Conservation (phyloP, 2,797 vertebrate genomes). For the Sebastolobus alascanus region DNA sequence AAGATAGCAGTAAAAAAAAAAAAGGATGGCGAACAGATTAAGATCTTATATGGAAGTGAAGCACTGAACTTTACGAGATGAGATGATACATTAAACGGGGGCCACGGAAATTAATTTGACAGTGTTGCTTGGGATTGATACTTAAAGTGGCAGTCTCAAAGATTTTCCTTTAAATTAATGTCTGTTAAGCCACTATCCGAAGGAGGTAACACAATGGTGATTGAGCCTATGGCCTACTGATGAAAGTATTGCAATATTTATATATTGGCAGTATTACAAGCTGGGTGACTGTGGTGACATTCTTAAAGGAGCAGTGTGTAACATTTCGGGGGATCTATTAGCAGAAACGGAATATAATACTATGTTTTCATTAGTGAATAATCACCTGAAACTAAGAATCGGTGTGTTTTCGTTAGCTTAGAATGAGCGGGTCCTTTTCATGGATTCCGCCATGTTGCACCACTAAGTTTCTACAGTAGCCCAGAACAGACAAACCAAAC, state of each 20-base stretch:
- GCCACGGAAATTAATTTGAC: conserved; percentile 31
- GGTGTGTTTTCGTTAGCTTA: too few species aligned
- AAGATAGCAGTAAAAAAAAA: conserved; percentile 61
- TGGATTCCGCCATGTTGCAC: too few species aligned
- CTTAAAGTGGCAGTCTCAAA: not conserved
- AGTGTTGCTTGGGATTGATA: conserved; percentile 28
- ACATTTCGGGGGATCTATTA: too few species aligned
- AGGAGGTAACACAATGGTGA: not conserved
- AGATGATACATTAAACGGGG: conserved; percentile 37
- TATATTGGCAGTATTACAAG: not conserved
- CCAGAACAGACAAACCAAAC: too few species aligned
- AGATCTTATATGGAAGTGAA: conserved; percentile 52
- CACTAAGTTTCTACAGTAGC: too few species aligned
- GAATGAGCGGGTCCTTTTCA: too few species aligned
- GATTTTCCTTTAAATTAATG: not conserved
- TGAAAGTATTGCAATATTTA: not conserved
- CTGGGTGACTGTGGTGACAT: not conserved
- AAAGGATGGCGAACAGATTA: conserved; percentile 68
- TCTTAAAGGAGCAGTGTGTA: too few species aligned
- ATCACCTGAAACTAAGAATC: too few species aligned
- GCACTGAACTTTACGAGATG: conserved; percentile 50
- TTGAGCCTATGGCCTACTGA: not conserved
- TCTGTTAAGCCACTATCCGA: not conserved
- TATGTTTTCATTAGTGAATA: too few species aligned
- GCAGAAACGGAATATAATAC: too few species aligned